These are phyloP conservation scores for Oscheius sp. DNA, from an alignment of 2,888 invertebrate genomes.

Conservation along the genomic window DNA sequence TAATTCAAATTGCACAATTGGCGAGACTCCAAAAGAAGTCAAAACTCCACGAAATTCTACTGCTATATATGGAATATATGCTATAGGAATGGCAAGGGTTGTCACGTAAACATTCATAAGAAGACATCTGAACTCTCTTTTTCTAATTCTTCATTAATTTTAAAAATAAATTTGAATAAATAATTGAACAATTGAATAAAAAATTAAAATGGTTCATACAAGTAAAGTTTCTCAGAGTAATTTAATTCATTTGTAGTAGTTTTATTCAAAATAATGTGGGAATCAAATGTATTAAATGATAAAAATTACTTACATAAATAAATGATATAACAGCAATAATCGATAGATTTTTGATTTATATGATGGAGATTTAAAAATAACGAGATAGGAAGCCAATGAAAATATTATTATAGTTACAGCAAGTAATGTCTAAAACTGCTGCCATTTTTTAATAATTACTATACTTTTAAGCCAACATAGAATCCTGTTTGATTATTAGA, in stretches of 20 bases:
- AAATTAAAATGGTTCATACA: too few species aligned
- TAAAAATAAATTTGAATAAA: too few species aligned
- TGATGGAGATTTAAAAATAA: not conserved
- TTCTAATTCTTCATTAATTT: too few species aligned
- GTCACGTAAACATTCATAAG: not conserved
- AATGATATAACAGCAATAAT: not conserved
- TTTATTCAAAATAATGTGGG: too few species aligned
- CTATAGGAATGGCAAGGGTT: not conserved
- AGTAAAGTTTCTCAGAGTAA: too few species aligned
- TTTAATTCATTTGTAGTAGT: too few species aligned
- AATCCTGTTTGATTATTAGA: not conserved
- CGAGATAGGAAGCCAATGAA: not conserved
- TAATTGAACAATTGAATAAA: too few species aligned
- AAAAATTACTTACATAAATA: slow-evolving; percentile 7
- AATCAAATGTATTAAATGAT: too few species aligned
- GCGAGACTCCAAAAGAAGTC: not conserved
- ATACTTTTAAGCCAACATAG: slow-evolving; percentile 1
- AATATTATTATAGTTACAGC: not conserved
- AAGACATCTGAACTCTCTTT: not conserved
- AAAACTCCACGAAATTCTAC: not conserved
- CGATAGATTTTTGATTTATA: slow-evolving; percentile 1
- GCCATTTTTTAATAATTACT: not conserved
- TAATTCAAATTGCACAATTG: not conserved
- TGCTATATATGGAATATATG: slow-evolving; percentile 4
- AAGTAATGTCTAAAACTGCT: not conserved